These are phyloP conservation scores for Odontocerum albicorne DNA, from an alignment of 2,888 invertebrate genomes.

Conservation along the genomic window DNA sequence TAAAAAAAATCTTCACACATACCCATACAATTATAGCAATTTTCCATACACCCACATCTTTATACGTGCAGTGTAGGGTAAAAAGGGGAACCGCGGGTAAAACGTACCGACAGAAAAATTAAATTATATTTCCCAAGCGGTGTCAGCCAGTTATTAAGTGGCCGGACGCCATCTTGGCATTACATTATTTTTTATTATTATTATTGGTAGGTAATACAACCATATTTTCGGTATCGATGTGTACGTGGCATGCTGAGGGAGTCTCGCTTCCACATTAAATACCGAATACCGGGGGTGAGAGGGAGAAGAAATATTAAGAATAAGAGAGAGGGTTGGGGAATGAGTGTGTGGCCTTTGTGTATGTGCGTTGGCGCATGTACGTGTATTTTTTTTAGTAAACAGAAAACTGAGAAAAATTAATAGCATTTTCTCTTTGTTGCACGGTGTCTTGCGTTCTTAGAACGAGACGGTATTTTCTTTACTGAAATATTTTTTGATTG, in stretches of 20 bases:
- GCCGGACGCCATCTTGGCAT: slow-evolving; percentile 58
- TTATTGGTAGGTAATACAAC: slow-evolving; percentile 28
- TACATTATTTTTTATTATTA: slow-evolving; percentile 35
- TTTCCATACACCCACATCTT: slow-evolving; percentile 5
- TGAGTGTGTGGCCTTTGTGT: slow-evolving; percentile 2
- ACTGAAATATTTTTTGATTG: no score
- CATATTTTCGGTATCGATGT: slow-evolving; percentile 30
- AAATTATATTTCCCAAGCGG: slow-evolving; percentile 62
- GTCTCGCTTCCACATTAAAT: slow-evolving; percentile 22
- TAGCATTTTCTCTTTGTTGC: slow-evolving; percentile 29
- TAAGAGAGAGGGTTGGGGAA: slow-evolving; percentile 1
- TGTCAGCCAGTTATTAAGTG: slow-evolving; percentile 63
- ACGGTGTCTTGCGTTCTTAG: neutral
- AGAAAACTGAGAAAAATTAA: slow-evolving; percentile 34
- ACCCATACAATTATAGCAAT: slow-evolving; percentile 13
- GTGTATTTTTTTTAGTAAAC: slow-evolving; percentile 30
- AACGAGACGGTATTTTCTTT: no score
- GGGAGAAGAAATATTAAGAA: slow-evolving; percentile 12
- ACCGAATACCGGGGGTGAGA: slow-evolving; percentile 15
- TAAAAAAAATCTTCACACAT: slow-evolving; percentile 26
- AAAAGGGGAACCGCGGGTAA: slow-evolving; percentile 27
- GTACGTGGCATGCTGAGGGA: slow-evolving; percentile 9
- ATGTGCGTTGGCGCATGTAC: slow-evolving; percentile 5
- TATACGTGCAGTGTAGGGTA: slow-evolving; percentile 6
- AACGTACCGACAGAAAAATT: slow-evolving; percentile 49